Base-by-base conservation (phyloP, 2,888 invertebrate genomes). In the Ryuthela nishihirai region DNA sequence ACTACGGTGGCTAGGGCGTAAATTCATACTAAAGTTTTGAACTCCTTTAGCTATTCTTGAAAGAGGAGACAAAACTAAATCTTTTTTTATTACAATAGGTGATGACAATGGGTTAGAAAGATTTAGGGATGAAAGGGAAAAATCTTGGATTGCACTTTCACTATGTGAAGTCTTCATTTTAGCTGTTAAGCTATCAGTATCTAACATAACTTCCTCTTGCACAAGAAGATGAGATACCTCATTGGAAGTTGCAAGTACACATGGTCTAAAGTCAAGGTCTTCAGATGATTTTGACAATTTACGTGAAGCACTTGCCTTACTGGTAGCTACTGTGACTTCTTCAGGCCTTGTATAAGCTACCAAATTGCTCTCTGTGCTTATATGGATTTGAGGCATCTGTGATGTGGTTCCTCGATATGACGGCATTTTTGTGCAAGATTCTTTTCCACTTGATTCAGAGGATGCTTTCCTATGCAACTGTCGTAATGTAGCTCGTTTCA, bases 31-130 rank as follows among this genome's bases (percentile, higher is more conserved):
- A 45, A 91, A 78, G 69, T 81, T 86, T 73, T 90, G 90, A 69
- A 91, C 85, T 0, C 90, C 90, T 73, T 88, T 88, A 1, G 91
- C 91, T 42, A 92, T 75, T 72, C 89, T 90, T 0, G 88, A 85
- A 23, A 92, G 79, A 0, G 87, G 87, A n/a, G 67, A 67, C 23
- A 67, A 44, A 18, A 67, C 66, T 34, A 67, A 38, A 59, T 67
- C 67, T 26, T 67, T 67, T 29, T 67, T 67, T 10, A 67, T 64
- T 7, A 63, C 53, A 21, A 66, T 56, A 6, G 67, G 64, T 12
- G 64, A 63, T 2, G 63, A 47, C n/a, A 64, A 36, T 15, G 54
- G 54, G 18, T 39, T 62, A 36, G 58, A 52, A 26, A 61, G 53
- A 40, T 59, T 63, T 17, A 63, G 54, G 32, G 62, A 53, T 17